A percentile compares a stretch with the other conserved stretches of the same genome.
These are phyloP conservation scores for Pleuronectes platessa DNA, from an alignment of 2,113 vertebrate species.

Conservation along the genomic window DNA sequence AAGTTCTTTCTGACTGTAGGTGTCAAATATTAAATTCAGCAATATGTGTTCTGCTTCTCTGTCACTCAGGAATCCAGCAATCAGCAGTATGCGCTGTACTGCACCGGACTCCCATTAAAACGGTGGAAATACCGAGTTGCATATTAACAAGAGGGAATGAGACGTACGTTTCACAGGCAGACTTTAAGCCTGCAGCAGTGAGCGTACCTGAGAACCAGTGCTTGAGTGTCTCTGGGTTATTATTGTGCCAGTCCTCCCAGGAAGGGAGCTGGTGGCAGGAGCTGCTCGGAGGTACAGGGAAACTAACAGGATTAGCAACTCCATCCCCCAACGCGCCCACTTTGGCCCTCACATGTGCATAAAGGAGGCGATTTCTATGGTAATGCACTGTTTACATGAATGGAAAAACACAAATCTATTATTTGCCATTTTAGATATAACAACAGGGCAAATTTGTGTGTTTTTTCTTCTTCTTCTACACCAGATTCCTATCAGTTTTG, in stretches of 20 bases:
- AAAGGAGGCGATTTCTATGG: conserved; percentile 76
- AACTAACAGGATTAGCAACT: conserved; percentile 78
- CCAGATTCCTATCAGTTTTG: conserved; percentile 70
- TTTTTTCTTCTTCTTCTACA: background rate
- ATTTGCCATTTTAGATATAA: conserved; percentile 73
- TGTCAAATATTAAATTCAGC: conserved; percentile 35
- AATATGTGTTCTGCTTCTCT: conserved; percentile 40
- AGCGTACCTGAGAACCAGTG: conserved; percentile 42
- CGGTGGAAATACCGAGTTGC: conserved; percentile 45
- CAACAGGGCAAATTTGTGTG: conserved; percentile 54
- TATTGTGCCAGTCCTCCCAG: conserved; percentile 55
- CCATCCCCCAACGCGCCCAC: conserved; percentile 49
- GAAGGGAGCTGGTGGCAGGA: conserved; percentile 51
- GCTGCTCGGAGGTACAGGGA: conserved; percentile 50
- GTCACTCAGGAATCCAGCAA: conserved; percentile 41
- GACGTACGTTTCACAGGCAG: conserved; percentile 43
- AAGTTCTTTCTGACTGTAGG: conserved; percentile 15
- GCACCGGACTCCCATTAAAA: conserved; percentile 26
- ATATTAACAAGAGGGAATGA: conserved; percentile 54
- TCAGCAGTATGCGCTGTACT: conserved; percentile 36
- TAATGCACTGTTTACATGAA: conserved; percentile 78
- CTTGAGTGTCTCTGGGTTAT: conserved; percentile 55
- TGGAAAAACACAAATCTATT: conserved; percentile 53
- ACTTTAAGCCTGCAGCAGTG: conserved; percentile 51
- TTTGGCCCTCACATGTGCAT: conserved; percentile 61